Conservation (phyloP, 2,113 vertebrate genomes). For the Dasyurus viverrinus region DNA sequence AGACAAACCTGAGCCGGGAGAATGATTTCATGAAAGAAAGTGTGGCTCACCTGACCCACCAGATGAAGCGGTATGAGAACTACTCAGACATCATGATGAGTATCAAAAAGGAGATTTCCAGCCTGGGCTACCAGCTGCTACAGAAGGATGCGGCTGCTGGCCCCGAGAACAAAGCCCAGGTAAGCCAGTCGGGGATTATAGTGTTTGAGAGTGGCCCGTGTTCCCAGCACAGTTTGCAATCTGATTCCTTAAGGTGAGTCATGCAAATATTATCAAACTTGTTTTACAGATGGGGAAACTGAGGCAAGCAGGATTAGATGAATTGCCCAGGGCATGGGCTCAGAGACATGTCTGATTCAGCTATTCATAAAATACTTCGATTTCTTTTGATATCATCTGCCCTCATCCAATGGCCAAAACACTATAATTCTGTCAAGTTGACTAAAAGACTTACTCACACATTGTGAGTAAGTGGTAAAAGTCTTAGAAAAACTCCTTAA, state of each 20-base stretch:
- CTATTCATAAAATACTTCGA: too few relatives aligned
- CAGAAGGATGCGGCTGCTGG: slow-evolving; percentile 89
- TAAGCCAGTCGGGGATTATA: slow-evolving; percentile 57
- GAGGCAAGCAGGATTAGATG: background rate
- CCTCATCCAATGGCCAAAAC: too few relatives aligned
- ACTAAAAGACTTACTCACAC: too few relatives aligned
- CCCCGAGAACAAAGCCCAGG: slow-evolving; percentile 88
- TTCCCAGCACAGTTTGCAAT: background rate
- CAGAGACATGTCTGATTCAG: too few relatives aligned
- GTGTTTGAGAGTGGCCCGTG: background rate
- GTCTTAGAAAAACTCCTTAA: too few relatives aligned
- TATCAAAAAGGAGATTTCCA: slow-evolving; percentile 97
- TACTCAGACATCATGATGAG: slow-evolving; percentile 96
- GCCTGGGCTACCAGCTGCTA: slow-evolving; percentile 93
- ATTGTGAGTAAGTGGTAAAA: too few relatives aligned
- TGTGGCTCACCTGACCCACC: slow-evolving; percentile 89
- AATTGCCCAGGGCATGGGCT: background rate
- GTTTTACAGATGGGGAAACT: background rate
- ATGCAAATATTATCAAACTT: background rate
- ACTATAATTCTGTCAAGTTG: too few relatives aligned
- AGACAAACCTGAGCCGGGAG: slow-evolving; percentile 95
- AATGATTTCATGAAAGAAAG: slow-evolving; percentile 95
- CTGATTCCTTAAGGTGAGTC: background rate
- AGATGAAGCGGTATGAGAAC: slow-evolving; percentile 95
- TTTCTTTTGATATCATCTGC: too few relatives aligned